Conservation (phyloP, 2,113 vertebrate genomes). For the Pelecanoides urinatrix region DNA sequence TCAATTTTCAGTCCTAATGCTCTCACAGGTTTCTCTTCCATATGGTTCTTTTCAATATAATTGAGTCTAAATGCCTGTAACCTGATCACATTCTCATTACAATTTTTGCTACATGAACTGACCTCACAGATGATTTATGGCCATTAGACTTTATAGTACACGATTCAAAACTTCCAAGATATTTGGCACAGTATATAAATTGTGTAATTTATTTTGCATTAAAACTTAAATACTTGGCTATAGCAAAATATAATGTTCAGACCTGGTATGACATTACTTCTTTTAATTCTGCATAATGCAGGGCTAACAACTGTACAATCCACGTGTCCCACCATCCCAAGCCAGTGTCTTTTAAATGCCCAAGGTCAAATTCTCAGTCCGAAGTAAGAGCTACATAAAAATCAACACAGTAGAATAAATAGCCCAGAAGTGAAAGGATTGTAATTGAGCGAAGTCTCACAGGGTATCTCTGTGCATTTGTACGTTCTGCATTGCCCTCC, state of each 20-base stretch:
- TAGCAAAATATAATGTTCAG: conserved; percentile 10
- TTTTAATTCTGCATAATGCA: background rate
- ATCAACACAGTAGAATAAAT: background rate
- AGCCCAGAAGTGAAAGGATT: background rate
- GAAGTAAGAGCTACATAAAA: background rate
- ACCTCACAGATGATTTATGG: conserved; percentile 72
- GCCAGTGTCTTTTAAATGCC: background rate
- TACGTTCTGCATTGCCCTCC: background rate
- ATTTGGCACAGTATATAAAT: conserved; percentile 53
- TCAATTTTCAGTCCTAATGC: conserved; percentile 43
- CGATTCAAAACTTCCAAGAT: conserved; percentile 64
- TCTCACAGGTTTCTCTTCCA: conserved; percentile 70
- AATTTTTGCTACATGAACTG: conserved; percentile 68
- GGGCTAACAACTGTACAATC: background rate
- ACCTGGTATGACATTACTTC: conserved; percentile 10
- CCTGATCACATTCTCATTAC: conserved; percentile 70
- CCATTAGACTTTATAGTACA: conserved; percentile 33
- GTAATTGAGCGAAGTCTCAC: background rate
- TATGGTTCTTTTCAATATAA: conserved; percentile 78
- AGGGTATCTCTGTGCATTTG: background rate
- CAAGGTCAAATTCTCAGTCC: background rate
- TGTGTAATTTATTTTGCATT: conserved; percentile 62
- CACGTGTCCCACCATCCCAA: background rate
- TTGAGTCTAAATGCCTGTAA: conserved; percentile 76
- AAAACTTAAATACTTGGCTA: conserved; percentile 56